These are phyloP conservation scores for Odontothrips loti DNA, from an alignment of 2,888 invertebrate species.

Conservation along the genomic window DNA sequence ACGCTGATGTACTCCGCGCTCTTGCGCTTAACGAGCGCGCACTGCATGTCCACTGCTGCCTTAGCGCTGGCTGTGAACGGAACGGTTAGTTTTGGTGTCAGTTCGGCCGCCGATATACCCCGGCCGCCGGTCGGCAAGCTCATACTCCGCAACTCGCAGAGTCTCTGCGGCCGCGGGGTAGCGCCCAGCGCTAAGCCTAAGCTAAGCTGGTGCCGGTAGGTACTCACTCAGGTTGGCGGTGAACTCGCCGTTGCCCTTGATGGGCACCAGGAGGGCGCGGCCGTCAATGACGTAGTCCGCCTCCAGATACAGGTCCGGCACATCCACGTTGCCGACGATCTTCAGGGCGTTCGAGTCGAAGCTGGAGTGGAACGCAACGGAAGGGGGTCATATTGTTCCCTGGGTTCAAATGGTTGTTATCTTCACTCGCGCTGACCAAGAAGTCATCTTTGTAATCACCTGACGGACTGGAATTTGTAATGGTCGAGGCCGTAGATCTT, in stretches of 20 bases:
- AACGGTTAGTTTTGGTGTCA: not conserved
- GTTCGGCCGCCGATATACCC: not conserved
- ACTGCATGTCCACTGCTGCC: constrained; percentile 61
- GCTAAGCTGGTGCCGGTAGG: too few relatives aligned
- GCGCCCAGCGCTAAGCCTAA: too few relatives aligned
- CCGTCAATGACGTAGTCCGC: constrained; percentile 41
- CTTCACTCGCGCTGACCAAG: not conserved
- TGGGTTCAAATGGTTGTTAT: too few relatives aligned
- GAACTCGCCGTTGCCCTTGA: constrained; percentile 40
- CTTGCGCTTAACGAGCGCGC: constrained; percentile 53
- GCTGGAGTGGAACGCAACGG: constrained; percentile 29
- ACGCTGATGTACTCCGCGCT: constrained; percentile 59
- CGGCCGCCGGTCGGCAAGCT: not conserved
- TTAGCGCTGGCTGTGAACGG: constrained; percentile 58
- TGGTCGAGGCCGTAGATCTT: constrained; percentile 51
- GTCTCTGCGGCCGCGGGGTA: not conserved
- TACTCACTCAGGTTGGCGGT: constrained; percentile 40
- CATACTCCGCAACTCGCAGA: not conserved
- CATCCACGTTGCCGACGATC: constrained; percentile 37
- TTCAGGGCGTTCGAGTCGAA: constrained; percentile 36
- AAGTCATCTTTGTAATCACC: constrained; percentile 48
- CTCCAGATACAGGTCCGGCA: constrained; percentile 38
- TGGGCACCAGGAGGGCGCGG: constrained; percentile 40
- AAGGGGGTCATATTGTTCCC: too few relatives aligned
- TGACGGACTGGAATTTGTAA: constrained; percentile 52